Evolutionary conservation across 2,113 vertebrate genomes (phyloP), one percentile per base, ranked within the genome.

Genomic region (Antennarius striatus): DNA sequence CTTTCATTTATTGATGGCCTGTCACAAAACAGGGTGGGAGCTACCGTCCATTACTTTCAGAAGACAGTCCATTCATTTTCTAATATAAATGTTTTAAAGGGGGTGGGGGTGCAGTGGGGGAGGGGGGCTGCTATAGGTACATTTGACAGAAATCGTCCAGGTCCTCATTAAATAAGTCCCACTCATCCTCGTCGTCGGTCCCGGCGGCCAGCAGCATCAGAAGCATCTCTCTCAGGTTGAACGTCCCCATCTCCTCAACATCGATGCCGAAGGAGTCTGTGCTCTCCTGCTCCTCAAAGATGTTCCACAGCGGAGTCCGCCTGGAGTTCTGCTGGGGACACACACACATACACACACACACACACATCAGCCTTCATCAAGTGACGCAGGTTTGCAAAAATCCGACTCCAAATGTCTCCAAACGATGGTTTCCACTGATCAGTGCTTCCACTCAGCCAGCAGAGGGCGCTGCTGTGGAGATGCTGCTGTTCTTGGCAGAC

Each of bases 181-280:
- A 98, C 78, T 98, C 96, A 4, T 99, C 96, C 91, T 99, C 98
- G 43, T 99, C 96, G 3, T 98, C 96, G 42, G 96, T 95, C 45
- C 96, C 96, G 2, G 95, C 96, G 0, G 97, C 96, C 74, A 98
- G 94, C 66, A 99, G 95, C 97, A 98, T 98, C 66, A 98, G 95
- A 61, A 99, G 94, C 96, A 99, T 98, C 91, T 99, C 97, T 67
- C 97, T 96, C 52, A 99, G 94, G 92, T 99, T 96, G 43, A 98
- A 96, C 73, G 96, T 97, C 89, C 99, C 96, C 88, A 98, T 94
- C 85, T 99, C 97, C 16, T 98, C 96, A 32, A 99, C 96, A 0
- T 98, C 95, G 0, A 93, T 94, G 86, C 98, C 97, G 3, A 98
- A 96, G 0, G 95, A 96, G 82, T 94, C 94, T 1, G 91, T 91